Percentiles rank a stretch among this genome's conserved stretches.
These are phyloP conservation scores for Salpingus planirostris DNA, from an alignment of 2,888 invertebrate species.

Conservation along the genomic window DNA sequence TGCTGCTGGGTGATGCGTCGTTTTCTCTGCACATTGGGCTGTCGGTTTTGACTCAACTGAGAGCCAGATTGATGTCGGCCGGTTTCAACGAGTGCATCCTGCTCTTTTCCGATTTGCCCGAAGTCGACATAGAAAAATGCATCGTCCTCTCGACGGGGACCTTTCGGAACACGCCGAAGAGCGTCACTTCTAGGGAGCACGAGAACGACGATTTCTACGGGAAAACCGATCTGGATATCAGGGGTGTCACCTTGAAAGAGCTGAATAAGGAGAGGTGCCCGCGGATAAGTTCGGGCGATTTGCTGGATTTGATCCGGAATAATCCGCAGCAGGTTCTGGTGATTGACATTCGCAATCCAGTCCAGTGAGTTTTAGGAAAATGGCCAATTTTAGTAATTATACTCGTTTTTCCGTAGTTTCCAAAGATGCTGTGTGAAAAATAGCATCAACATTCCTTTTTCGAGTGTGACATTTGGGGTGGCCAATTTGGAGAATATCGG, in stretches of 20 bases:
- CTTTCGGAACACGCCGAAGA: conserved; percentile 77
- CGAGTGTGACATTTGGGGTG: conserved; percentile 63
- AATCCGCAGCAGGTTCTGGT: conserved; percentile 48
- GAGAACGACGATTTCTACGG: conserved; percentile 40
- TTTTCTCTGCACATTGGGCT: conserved; percentile 93
- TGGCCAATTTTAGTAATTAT: conserved; percentile 36
- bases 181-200: conserved; percentile 78
- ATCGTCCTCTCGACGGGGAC: conserved; percentile 81
- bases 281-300: conserved; percentile 77
- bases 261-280: conserved; percentile 70
- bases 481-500: conserved; percentile 63
- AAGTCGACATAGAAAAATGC: conserved; percentile 90
- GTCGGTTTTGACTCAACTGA: conserved; percentile 80
- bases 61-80: conserved; percentile 72
- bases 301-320: conserved; percentile 62
- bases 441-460: conserved; percentile 84
- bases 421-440: conserved; percentile 68
- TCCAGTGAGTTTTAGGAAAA: conserved; percentile 45
- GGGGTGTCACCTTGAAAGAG: conserved; percentile 57
- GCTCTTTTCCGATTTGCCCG: conserved; percentile 96
- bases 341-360: conserved; percentile 60
- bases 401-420: conserved; percentile 46
- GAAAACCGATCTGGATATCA: conserved; percentile 51
- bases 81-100: conserved; percentile 98
- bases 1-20: conserved; percentile 85